Percentiles rank a stretch among this genome's conserved stretches.
phyloP scores from a whole-genome alignment of 1,140 invertebrate genomes.

The Agrypnia vestita region DNA sequence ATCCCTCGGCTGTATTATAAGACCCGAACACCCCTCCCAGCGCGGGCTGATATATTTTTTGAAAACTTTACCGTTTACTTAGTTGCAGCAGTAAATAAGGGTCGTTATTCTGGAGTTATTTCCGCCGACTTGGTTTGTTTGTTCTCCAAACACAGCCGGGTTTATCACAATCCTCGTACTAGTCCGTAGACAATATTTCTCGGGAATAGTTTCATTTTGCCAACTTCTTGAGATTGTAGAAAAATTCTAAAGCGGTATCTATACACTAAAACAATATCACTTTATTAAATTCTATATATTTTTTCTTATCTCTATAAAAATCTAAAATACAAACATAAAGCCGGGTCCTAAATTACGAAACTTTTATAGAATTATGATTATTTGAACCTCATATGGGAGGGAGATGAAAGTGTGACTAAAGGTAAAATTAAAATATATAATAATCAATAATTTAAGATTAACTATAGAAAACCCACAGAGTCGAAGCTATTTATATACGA shows the following conservation, averaged over 20 bases:
- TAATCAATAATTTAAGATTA: too few species aligned
- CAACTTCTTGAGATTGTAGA: constrained; percentile 14
- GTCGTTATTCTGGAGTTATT: constrained; percentile 44
- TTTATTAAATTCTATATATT: neutral
- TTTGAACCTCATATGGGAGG: too few species aligned
- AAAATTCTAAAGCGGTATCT: constrained; percentile 18
- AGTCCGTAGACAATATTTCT: neutral
- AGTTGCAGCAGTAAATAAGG: constrained; percentile 48
- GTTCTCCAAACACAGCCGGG: neutral
- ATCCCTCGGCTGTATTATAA: constrained; percentile 13
- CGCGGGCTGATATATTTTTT: constrained; percentile 45
- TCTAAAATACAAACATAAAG: too few species aligned
- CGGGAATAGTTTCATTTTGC: constrained; percentile 22
- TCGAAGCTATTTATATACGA: too few species aligned
- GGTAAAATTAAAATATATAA: too few species aligned
- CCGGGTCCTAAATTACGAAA: neutral
- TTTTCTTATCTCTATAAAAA: too few species aligned
- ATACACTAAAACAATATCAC: too few species aligned
- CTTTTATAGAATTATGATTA: too few species aligned
- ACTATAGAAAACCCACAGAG: too few species aligned
- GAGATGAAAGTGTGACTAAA: too few species aligned
- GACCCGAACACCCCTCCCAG: constrained; percentile 8
- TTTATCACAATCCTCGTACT: constrained; percentile 29
- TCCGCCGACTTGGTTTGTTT: constrained; percentile 37
- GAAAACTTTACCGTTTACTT: constrained; percentile 51